Percentiles rank a stretch among this genome's conserved stretches.
Evolutionary conservation across 2,797 vertebrate species (phyloP).

Genomic region (Schizopygopsis malacanthus): DNA sequence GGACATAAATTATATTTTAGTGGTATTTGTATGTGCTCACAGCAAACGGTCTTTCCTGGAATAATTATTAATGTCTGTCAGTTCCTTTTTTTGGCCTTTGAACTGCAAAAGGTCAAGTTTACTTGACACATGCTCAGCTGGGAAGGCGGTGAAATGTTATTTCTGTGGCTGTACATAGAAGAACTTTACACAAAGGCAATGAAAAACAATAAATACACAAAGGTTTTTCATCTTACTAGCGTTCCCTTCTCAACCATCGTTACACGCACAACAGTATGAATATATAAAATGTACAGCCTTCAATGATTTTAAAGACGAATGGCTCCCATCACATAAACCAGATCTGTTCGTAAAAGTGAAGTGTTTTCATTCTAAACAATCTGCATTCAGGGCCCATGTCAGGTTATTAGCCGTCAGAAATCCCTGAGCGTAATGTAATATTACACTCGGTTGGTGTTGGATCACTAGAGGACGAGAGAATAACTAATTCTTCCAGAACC

Average conservation of each 20-base stretch:
- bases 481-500: constrained; percentile 74
- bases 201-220: constrained; percentile 30
- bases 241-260: constrained; percentile 10
- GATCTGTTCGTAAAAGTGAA: constrained; percentile 54
- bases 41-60: not conserved
- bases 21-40: not conserved
- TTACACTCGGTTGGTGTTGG: constrained; percentile 64
- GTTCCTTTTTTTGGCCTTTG: constrained; percentile 34
- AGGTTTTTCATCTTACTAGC: not conserved
- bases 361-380: constrained; percentile 58
- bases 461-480: constrained; percentile 71
- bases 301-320: constrained; percentile 59
- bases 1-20: not conserved
- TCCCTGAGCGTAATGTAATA: constrained; percentile 64
- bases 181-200: constrained; percentile 14
- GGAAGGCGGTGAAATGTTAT: constrained; percentile 26
- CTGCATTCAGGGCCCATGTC: constrained; percentile 58
- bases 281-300: constrained; percentile 55
- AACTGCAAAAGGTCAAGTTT: constrained; percentile 49
- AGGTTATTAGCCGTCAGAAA: constrained; percentile 70
- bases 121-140: constrained; percentile 39
- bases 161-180: not conserved
- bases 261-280: constrained; percentile 50
- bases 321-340: constrained; percentile 55
- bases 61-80: constrained; percentile 32